Evolutionary conservation across 2,113 vertebrate genomes (phyloP).

Genomic region (Forbesichthys papilliferus): DNA sequence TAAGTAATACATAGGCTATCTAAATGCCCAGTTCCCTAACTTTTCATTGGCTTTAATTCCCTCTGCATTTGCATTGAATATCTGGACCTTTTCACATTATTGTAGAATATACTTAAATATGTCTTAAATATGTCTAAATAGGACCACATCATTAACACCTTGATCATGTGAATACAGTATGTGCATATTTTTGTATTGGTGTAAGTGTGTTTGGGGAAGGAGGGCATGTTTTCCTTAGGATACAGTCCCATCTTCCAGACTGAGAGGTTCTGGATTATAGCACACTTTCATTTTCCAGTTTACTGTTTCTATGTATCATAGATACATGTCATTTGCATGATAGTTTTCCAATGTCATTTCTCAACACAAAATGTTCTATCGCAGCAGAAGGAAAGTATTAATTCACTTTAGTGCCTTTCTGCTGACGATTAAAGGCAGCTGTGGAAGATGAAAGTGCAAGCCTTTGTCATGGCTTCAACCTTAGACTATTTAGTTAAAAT

Average conservation of each 20-base stretch:
- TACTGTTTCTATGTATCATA: constrained; percentile 33
- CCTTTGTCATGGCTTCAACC: constrained; percentile 40
- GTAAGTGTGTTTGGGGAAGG: constrained; percentile 14
- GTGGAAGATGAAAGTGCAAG: constrained; percentile 50
- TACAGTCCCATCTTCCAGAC: constrained; percentile 6
- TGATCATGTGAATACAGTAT: constrained; percentile 24
- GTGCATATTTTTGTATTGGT: constrained; percentile 8
- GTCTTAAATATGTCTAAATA: constrained; percentile 7
- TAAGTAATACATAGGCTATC: too few relatives aligned
- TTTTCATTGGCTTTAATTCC: background rate
- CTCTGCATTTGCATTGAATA: background rate
- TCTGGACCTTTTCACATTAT: constrained; percentile 1
- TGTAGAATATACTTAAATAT: background rate
- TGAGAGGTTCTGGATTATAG: constrained; percentile 26
- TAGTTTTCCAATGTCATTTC: constrained; percentile 13
- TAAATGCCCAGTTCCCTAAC: background rate
- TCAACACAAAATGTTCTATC: constrained; percentile 35
- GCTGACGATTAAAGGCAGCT: constrained; percentile 64
- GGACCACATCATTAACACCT: constrained; percentile 25
- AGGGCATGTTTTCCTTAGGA: background rate
- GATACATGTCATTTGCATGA: constrained; percentile 14
- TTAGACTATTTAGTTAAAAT: constrained; percentile 31
- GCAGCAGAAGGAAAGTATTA: constrained; percentile 54
- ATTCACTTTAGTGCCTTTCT: constrained; percentile 46
- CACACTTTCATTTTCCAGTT: constrained; percentile 28